Base-by-base conservation (phyloP, 2,888 invertebrate species). In the Ferrisia virgata region DNA sequence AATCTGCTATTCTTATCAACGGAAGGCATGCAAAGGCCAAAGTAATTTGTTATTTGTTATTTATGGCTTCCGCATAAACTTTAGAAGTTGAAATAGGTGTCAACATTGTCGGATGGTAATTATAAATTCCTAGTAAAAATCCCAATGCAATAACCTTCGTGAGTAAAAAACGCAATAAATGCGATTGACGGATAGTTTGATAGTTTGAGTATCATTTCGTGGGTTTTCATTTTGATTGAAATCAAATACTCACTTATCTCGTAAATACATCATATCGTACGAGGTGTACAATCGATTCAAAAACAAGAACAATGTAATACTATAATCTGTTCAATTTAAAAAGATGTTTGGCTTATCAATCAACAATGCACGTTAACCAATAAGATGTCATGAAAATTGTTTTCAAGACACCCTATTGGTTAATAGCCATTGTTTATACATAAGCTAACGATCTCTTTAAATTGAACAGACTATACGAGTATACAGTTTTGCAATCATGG, bases 31-130 rank as follows among this genome's bases (percentile, higher is more conserved):
- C 28, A n/a, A 47, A 43, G 6, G n/a, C 22, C 11, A 25, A 83
- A 72, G 83, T 83, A 83, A 82, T 33, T 47, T 47, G 31, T n/a
- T n/a, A n/a, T n/a, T n/a, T n/a, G 13, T 1, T 78, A n/a, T 58
- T 18, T 28, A 81, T 80, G 3, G 33, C 39, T 82, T 82, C 43
- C 79, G 43, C 28, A 25, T 28, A 72, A 18, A 58, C 53, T n/a
- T 53, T 4, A 4, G 15, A 53, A 53, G 15, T n/a, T 11, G n/a
- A n/a, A n/a, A n/a, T n/a, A n/a, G n/a, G n/a, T n/a, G n/a, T n/a
- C n/a, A n/a, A n/a, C 40, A 18, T 13, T 18, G 15, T 78, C 11
- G 0, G 36, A 9, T 22, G 33, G 15, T 18, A 28, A 79, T 43
- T 28, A 47, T 31, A 76, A 76, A 28, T 36, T 33, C 13, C 31